Evolutionary conservation across 1,140 invertebrate genomes (phyloP).

Genomic region (Caenorhabditis brenneri): DNA sequence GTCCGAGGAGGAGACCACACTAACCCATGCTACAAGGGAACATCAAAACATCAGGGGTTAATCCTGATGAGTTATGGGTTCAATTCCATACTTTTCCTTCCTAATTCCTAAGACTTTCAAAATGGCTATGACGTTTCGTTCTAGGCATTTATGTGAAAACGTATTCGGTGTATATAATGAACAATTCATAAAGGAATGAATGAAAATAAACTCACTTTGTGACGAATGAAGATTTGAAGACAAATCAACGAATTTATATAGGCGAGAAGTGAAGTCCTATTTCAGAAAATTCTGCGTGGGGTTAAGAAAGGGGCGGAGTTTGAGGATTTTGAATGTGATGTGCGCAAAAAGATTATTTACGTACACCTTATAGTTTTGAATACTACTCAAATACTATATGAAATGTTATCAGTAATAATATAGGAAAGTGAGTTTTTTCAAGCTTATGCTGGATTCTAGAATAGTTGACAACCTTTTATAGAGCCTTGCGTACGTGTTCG

Average conservation of each 20-base stretch:
- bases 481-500: neutral
- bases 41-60: constrained; percentile 31
- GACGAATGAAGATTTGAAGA: neutral
- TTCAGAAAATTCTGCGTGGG: constrained; percentile 12
- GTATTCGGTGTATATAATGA: neutral
- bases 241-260: constrained; percentile 31
- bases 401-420: neutral
- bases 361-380: neutral
- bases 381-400: too few species aligned
- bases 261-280: constrained; percentile 21
- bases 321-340: neutral
- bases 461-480: constrained; percentile 1
- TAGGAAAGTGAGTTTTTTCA: neutral
- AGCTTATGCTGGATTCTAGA: neutral
- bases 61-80: constrained; percentile 24
- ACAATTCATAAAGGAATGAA: neutral
- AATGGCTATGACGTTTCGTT: neutral
- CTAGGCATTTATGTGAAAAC: neutral
- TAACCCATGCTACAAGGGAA: neutral
- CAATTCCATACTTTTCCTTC: neutral
- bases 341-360: neutral
- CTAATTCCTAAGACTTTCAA: neutral
- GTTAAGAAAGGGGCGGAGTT: neutral
- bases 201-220: constrained; percentile 12
- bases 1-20: too few species aligned